These are phyloP conservation scores for Apis cerana DNA, from an alignment of 1,140 invertebrate species.

Conservation along the genomic window DNA sequence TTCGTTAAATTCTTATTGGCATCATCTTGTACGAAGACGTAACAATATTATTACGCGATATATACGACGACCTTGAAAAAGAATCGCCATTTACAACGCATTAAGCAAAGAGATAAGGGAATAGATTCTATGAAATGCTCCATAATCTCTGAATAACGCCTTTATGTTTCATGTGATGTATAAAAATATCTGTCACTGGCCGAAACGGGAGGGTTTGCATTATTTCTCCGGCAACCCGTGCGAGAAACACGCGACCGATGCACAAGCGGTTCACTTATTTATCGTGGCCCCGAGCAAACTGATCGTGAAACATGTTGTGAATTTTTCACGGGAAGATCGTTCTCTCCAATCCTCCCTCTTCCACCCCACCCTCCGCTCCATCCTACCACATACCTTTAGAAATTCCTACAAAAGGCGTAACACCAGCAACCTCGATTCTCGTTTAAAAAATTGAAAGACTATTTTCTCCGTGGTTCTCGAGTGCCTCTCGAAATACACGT, in stretches of 20 bases:
- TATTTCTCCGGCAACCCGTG: slow-evolving; percentile 51
- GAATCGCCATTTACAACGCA: not conserved
- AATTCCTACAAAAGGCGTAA: slow-evolving; percentile 41
- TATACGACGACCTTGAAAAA: not conserved
- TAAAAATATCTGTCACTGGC: slow-evolving; percentile 48
- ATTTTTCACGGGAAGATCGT: slow-evolving; percentile 52
- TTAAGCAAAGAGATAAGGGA: slow-evolving; percentile 44
- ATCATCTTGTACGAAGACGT: too few relatives aligned
- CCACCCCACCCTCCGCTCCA: not conserved
- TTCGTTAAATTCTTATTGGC: too few relatives aligned
- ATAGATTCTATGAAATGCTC: slow-evolving; percentile 30
- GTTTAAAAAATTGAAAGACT: slow-evolving; percentile 54
- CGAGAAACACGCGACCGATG: slow-evolving; percentile 52
- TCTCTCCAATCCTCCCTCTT: not conserved
- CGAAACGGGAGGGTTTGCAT: slow-evolving; percentile 40
- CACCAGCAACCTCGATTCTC: slow-evolving; percentile 50
- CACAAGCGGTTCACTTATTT: slow-evolving; percentile 57
- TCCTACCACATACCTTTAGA: slow-evolving; percentile 15
- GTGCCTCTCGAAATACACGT: slow-evolving; percentile 12
- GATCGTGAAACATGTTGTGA: slow-evolving; percentile 59
- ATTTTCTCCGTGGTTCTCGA: slow-evolving; percentile 13
- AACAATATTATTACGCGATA: too few relatives aligned
- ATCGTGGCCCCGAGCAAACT: slow-evolving; percentile 45
- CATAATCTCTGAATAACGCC: slow-evolving; percentile 38
- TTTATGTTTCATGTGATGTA: slow-evolving; percentile 54